A percentile compares a stretch with the other conserved stretches of the same genome.
Conservation (phyloP, 1,140 invertebrate species). For the Pogonus chalceus region DNA sequence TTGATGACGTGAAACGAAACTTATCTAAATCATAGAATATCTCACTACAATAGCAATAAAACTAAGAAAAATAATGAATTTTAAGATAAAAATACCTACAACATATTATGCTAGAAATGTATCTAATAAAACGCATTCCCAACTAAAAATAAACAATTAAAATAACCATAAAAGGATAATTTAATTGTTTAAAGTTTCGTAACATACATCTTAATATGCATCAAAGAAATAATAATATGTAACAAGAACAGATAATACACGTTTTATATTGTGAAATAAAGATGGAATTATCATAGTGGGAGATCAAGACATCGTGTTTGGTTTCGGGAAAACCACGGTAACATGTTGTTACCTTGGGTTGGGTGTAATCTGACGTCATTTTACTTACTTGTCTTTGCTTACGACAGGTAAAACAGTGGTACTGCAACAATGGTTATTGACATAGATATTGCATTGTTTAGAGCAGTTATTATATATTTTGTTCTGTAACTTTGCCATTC, state of each 20-base stretch:
- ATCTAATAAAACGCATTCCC: not conserved
- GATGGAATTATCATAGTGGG: not conserved
- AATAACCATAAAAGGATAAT: not conserved
- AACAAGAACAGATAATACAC: not conserved
- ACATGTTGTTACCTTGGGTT: slow-evolving; percentile 3
- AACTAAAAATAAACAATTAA: not conserved
- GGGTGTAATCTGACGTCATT: not conserved
- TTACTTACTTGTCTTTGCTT: not conserved
- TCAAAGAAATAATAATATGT: not conserved
- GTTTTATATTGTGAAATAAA: no score
- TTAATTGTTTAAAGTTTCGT: not conserved
- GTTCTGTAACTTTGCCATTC: not conserved
- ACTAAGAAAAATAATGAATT: no score
- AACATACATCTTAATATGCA: not conserved
- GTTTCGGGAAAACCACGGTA: slow-evolving; percentile 5
- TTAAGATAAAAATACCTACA: no score
- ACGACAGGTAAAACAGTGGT: not conserved
- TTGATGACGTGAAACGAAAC: no score
- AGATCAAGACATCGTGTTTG: not conserved
- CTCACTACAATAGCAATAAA: no score
- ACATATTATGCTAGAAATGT: no score
- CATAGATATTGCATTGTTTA: not conserved
- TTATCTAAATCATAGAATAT: no score
- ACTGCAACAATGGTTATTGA: not conserved
- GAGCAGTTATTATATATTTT: not conserved